Evolutionary conservation across 2,888 invertebrate species (phyloP), one percentile per base, ranked within the genome.

Genomic region (Drymonia ruficornis): DNA sequence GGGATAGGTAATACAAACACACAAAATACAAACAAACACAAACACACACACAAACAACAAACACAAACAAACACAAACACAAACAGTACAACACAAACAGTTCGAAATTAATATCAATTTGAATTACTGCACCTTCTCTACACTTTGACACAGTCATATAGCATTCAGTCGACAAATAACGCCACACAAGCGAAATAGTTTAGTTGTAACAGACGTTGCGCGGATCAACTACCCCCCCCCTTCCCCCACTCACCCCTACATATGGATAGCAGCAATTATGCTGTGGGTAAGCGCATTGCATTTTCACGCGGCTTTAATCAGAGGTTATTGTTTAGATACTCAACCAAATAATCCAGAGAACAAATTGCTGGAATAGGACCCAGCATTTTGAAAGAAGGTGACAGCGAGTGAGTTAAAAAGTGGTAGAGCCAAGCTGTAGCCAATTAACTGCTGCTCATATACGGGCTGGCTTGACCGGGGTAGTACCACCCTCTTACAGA

Each of bases 151-250:
- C 28, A 5, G 28, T 15, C n/a, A 43, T 43, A 45, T 45, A 8
- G 28, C 28, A 19, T 15, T n/a, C 15, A 28, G 28, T 15, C 16
- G 16, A 28, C 45, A 45, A 28, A 45, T 45, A 45, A 45, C 28
- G 40, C 40, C 4, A 40, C 19, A 15, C n/a, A 43, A 43, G 43
- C 45, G 28, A 19, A 45, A 45, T 45, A 23, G 45, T 45, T 43
- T 13, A 19, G 19, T 43, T 28, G 28, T 45, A 15, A 45, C 45
- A 45, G 15, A 15, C 15, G 45, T 4, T 15, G 38, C 28, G 28
- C 7, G 28, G 28, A 45, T 28, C 18, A 45, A 28, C 28, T 7
- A 12, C 44, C 44, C 18, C 44, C 13, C 15, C n/a, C 16, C 15
- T 3, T 3, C n/a, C 28, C 13, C 43, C 36, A 2, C 36, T 36